Evolutionary conservation across 2,113 vertebrate genomes (phyloP), one percentile per base, ranked within the genome.

Genomic region (Stercorarius parasiticus): DNA sequence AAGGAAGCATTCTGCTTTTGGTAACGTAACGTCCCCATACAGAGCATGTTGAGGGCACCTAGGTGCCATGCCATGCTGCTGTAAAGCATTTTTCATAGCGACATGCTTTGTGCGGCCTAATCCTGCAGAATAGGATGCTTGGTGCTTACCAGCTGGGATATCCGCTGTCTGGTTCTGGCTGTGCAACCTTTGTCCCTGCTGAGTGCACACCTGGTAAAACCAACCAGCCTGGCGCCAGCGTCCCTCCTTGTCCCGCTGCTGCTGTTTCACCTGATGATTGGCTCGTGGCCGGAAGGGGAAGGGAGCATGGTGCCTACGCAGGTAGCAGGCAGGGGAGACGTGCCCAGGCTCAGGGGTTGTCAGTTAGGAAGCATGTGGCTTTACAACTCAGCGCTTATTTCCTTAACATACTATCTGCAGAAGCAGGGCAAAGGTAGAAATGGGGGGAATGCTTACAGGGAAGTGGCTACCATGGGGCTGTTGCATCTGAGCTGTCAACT

Each of bases 21-120:
- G 78, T 49, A 59, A 69, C 5, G 3, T 25, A 69, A 49, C 0
- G 0, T 55, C 38, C 73, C 50, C 2, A 1, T 12, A 11, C 15
- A 30, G 50, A 52, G 40, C 27, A 10, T 9, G 15, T 25, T 15
- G 30, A 55, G 67, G 36, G 32, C 32, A 38, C 45, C 43, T 1
- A 0, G 18, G 27, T 56, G 40, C 30, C 29, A n/a, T n/a, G n/a
- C n/a, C n/a, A n/a, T n/a, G 0, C 25, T 36, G 67, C 69, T 58
- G n/a, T 19, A 21, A 53, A 71, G 58, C 13, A 2, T n/a, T 85
- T 85, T 56, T 42, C 58, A 18, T 4, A 34, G 50, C 0, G 1
- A 20, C 5, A 0, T 42, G 59, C 12, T 71, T 53, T 23, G 0
- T 10, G n/a, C 47, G 52, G 29, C 19, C 52, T 36, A 4, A 10